Evolutionary conservation across 2,888 invertebrate species (phyloP).

Genomic region (Anodontia alba): DNA sequence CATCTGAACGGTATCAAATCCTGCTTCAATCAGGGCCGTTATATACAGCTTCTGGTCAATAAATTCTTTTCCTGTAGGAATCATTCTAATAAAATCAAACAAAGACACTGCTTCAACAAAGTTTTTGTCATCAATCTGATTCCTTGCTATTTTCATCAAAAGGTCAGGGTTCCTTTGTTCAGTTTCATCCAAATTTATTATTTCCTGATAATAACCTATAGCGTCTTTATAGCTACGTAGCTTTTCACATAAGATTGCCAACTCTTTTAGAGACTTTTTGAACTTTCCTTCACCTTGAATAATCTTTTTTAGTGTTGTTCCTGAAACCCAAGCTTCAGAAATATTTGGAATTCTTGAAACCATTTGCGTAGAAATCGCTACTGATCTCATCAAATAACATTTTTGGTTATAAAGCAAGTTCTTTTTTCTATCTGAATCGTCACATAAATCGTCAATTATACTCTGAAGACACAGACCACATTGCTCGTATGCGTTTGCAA

Average conservation of each 20-base stretch:
- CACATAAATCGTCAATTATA: background rate
- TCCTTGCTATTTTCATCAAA: background rate
- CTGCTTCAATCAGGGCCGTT: background rate
- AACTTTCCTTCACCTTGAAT: background rate
- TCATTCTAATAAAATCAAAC: background rate
- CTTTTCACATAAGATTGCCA: background rate
- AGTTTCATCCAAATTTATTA: background rate
- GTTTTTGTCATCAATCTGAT: background rate
- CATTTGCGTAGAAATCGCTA: background rate
- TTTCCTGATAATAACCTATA: background rate
- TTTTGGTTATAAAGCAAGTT: background rate
- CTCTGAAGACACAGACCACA: background rate
- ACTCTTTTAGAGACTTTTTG: background rate
- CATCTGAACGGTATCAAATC: background rate
- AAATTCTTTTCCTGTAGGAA: background rate
- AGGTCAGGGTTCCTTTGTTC: background rate
- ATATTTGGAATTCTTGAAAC: constrained; percentile 3
- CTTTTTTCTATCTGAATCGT: background rate
- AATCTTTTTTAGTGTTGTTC: background rate
- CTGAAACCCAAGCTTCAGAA: background rate
- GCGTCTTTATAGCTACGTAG: background rate
- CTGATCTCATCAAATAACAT: background rate
- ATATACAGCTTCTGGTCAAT: background rate
- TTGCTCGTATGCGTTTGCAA: constrained; percentile 5
- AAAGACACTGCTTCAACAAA: background rate